Base-by-base conservation (phyloP, 2,113 vertebrate species). In the Apodemus sylvaticus region DNA sequence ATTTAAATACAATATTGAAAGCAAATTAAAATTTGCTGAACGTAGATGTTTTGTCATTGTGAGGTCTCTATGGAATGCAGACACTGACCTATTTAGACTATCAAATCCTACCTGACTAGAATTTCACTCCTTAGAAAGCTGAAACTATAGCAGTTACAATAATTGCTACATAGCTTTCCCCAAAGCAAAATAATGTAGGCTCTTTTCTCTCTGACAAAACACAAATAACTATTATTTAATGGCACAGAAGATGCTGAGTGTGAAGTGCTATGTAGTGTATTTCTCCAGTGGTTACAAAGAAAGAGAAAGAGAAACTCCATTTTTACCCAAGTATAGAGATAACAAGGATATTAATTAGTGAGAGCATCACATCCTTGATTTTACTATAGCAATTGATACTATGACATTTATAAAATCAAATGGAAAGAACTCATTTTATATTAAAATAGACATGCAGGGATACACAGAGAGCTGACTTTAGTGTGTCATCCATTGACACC, bases 341-440 rank as follows among this genome's bases (percentile, higher is more conserved):
- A 98, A 98, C 96, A 98, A 98, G 86, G 66, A 97, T 95, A 98
- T 98, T 98, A 98, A 98, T 98, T 98, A 98, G 94, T 94, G 83
- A 95, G 93, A 95, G 96, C 97, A 98, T 97, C 1, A 55, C 95
- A 98, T 98, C 93, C 96, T 68, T 98, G 96, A 76, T 55, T 93
- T 90, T 92, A 86, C 90, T 92, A 86, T 12, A 90, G 89, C 97
- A 98, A 98, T 96, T 97, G 64, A 97, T 97, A 96, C 68, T 98
- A 96, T 96, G 62, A 89, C 97, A 92, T 98, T 98, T 98, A 93
- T 97, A 91, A 92, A 97, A 97, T 48, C 0, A 0, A 98, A 98
- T 93, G 92, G 98, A 97, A 98, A 98, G 93, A 96, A 98, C 98
- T 98, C 93, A 97, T 81, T 64, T 97, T 97, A 97, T 73, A 98